These are phyloP conservation scores for Megaceryle torquata DNA, from an alignment of 2,113 vertebrate species.

Conservation along the genomic window DNA sequence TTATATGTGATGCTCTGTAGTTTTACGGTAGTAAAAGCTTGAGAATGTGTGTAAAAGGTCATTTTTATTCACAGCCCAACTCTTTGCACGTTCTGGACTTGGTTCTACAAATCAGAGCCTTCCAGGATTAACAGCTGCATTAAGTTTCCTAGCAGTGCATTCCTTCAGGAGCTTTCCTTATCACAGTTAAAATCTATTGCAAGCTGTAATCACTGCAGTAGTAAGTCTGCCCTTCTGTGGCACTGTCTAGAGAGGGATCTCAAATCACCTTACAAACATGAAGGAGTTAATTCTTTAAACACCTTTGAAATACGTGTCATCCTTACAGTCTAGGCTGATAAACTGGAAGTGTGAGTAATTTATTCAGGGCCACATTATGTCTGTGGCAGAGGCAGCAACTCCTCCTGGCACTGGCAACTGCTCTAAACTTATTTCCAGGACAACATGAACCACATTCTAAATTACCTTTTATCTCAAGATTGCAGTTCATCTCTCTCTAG, in stretches of 20 bases:
- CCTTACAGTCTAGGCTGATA: constrained; percentile 18
- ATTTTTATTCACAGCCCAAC: neutral
- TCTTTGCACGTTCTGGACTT: neutral
- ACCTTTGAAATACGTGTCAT: neutral
- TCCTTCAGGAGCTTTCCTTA: constrained; percentile 17
- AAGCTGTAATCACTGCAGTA: neutral
- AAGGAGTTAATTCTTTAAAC: constrained; percentile 40
- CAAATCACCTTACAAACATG: neutral
- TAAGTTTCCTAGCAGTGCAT: neutral
- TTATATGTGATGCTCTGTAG: neutral
- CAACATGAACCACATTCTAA: neutral
- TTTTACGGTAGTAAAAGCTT: neutral
- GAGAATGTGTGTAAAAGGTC: neutral
- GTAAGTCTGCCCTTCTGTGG: neutral
- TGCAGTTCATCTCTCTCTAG: neutral
- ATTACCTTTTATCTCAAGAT: neutral
- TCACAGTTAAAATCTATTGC: neutral
- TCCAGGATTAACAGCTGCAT: constrained; percentile 24
- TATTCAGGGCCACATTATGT: constrained; percentile 15
- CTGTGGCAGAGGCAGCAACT: neutral
- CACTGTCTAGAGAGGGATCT: neutral
- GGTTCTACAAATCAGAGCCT: constrained; percentile 7
- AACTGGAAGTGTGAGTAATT: neutral
- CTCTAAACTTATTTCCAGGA: constrained; percentile 18
- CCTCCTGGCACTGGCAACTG: neutral